Evolutionary conservation across 2,113 vertebrate genomes (phyloP).

Genomic region (Marcusenius ussheri): DNA sequence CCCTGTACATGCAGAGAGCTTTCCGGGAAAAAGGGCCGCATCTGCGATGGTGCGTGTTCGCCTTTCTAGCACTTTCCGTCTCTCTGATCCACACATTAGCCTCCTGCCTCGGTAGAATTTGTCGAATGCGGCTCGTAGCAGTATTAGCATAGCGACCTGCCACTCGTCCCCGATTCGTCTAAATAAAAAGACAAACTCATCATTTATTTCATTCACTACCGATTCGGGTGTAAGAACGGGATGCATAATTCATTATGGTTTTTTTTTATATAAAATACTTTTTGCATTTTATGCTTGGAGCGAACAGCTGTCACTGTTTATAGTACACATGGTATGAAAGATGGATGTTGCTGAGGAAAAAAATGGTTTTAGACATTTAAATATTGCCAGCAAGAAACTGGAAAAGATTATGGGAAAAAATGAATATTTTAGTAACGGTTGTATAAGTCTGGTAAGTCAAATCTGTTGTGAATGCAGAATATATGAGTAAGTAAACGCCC

Average conservation of each 20-base stretch:
- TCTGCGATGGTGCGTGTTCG: conserved; percentile 41
- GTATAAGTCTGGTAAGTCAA: background rate
- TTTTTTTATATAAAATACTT: background rate
- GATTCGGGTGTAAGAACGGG: background rate
- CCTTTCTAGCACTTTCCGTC: background rate
- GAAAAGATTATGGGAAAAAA: background rate
- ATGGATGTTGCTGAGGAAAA: background rate
- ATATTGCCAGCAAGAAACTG: conserved; percentile 1
- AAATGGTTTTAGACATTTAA: background rate
- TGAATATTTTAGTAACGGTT: background rate
- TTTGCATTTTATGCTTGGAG: background rate
- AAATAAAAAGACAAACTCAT: conserved; percentile 4
- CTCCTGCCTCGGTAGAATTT: background rate
- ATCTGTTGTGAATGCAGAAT: background rate
- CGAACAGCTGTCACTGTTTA: conserved; percentile 8
- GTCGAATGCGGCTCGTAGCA: background rate
- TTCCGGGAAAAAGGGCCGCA: background rate
- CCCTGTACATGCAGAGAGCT: background rate
- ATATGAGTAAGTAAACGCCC: background rate
- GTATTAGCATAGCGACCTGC: background rate
- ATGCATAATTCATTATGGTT: background rate
- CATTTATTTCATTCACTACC: background rate
- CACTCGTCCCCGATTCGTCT: background rate
- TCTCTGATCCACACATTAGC: background rate
- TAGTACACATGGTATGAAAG: background rate